Percentiles rank a stretch among this genome's conserved stretches.
These are phyloP conservation scores for Alectoris magna DNA, from an alignment of 2,797 vertebrate genomes.

Conservation along the genomic window DNA sequence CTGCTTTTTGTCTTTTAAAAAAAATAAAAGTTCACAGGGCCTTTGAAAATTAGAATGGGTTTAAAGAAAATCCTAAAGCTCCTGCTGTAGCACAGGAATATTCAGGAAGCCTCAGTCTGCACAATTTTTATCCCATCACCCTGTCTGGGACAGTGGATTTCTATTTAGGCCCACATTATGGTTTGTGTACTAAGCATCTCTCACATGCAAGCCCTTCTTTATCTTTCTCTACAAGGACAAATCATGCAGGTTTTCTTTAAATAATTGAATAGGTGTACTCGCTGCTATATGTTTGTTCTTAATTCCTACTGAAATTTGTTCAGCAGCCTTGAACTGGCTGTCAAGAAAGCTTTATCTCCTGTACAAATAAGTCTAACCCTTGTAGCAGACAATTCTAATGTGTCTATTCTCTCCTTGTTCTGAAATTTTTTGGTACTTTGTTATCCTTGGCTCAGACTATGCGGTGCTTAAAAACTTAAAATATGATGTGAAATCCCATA, in stretches of 20 bases:
- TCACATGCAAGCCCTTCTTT: neutral
- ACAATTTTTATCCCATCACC: neutral
- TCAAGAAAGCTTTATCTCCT: conserved; percentile 25
- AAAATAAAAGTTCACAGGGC: neutral
- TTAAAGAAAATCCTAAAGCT: neutral
- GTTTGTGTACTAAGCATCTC: neutral
- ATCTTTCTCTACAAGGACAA: conserved; percentile 1
- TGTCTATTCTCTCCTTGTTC: neutral
- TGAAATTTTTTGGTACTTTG: neutral
- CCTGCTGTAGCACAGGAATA: neutral
- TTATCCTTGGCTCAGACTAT: neutral
- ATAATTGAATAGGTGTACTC: neutral
- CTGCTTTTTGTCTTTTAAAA: neutral
- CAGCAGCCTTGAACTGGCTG: neutral
- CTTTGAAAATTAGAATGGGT: neutral
- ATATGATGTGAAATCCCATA: neutral
- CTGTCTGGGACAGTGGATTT: neutral
- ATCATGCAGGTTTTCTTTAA: neutral
- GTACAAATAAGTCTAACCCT: neutral
- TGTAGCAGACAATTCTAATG: neutral
- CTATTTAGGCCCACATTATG: neutral
- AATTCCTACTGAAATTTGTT: conserved; percentile 24
- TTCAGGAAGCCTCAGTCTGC: neutral
- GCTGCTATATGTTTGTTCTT: conserved; percentile 7
- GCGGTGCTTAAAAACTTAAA: neutral